These are phyloP conservation scores for Neomorphus geoffroyi DNA, from an alignment of 2,797 vertebrate species.

Conservation along the genomic window DNA sequence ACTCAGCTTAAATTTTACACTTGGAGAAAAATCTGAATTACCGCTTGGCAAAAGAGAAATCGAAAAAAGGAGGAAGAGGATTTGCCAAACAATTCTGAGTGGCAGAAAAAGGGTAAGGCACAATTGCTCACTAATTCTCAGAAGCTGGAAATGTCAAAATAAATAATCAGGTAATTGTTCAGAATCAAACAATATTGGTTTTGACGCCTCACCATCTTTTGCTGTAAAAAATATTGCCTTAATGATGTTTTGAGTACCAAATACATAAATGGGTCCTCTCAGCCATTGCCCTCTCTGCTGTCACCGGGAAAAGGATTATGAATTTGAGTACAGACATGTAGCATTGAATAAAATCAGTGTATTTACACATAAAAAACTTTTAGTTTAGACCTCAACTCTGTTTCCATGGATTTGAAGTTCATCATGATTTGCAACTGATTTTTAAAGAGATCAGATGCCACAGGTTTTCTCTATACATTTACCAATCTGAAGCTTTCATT, in stretches of 20 bases:
- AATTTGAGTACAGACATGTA: neutral
- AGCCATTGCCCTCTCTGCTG: neutral
- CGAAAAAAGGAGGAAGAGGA: neutral
- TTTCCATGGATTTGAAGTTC: neutral
- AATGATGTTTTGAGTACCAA: neutral
- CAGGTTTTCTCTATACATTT: neutral
- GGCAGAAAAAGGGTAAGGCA: neutral
- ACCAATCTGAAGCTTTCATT: neutral
- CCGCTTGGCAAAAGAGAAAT: neutral
- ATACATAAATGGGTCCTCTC: neutral
- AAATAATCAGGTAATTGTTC: neutral
- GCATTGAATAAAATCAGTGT: neutral
- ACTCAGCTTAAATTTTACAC: neutral
- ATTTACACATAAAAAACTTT: neutral
- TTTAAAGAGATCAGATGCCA: neutral
- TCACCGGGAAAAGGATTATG: neutral
- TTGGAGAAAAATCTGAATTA: neutral
- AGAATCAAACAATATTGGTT: neutral
- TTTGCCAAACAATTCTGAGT: neutral
- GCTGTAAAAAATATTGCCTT: neutral
- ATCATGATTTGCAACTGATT: neutral
- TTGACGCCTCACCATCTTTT: neutral
- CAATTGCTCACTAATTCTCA: neutral
- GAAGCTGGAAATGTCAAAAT: neutral
- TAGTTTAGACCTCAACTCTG: neutral